Evolutionary conservation across 1,140 invertebrate genomes (phyloP), one percentile per base, ranked within the genome.

Genomic region (Cardiocondyla obscurior): DNA sequence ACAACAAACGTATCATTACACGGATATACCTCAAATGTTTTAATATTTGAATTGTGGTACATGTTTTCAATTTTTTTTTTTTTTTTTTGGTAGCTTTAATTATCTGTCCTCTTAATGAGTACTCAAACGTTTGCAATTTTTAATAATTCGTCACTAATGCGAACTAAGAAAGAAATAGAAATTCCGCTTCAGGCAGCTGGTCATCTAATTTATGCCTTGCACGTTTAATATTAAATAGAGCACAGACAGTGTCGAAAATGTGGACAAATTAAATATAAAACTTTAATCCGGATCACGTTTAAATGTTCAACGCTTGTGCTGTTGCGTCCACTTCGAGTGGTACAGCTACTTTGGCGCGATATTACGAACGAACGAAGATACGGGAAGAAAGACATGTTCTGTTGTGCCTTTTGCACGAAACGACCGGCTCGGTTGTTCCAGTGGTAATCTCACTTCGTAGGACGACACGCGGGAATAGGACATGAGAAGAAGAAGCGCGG

Each of bases 401-500:
- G 39, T 30, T 39, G 19, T 49, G 19, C 30, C 73, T 76, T 49
- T 64, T 49, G 58, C 44, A 16, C 25, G n/a, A n/a, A 46, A 79
- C 30, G 51, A 30, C 25, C 62, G 30, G 30, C 25, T 3, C 49
- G 22, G 33, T 62, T 77, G 60, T 67, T 77, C 30, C 60, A 16
- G 33, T 39, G 60, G n/a, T 39, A 51, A 67, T 77, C 60, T 77
- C 58, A 77, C 73, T 39, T 77, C 33, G 33, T 33, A 77, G 74
- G 60, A 44, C 60, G 60, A 67, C 33, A 76, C 58, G 28, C 33
- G 46, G 28, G 73, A 76, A 64, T 64, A 30, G 74, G 74, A 67
- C 51, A 51, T 51, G 46, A 53, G 62, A 79, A 72, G 83, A 44
- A 79, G 74, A 62, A 62, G 69, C 55, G 70, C 46, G 76, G 65